phyloP scores from a whole-genome alignment of 2,113 vertebrate species.

The Tonatia bakeri region DNA sequence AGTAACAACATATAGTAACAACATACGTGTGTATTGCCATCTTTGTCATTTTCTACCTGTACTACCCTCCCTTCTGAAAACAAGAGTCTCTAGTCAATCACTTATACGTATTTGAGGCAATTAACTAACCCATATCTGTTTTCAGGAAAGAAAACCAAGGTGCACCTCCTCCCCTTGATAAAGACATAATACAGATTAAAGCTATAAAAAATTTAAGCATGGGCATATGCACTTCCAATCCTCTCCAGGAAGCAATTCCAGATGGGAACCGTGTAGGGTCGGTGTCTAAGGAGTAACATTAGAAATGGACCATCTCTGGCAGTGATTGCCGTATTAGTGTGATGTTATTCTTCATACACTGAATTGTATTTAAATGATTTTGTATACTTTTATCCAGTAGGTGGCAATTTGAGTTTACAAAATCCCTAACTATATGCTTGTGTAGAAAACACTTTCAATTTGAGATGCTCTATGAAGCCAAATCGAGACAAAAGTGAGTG shows the following conservation, averaged over 20 bases:
- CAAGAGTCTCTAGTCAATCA: not conserved
- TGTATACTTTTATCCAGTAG: conserved; percentile 65
- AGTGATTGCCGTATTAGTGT: conserved; percentile 76
- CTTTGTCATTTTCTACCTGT: conserved; percentile 27
- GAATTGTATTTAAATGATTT: conserved; percentile 52
- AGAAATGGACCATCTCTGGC: conserved; percentile 64
- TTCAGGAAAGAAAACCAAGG: conserved; percentile 52
- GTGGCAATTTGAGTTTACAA: conserved; percentile 59
- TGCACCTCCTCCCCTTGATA: conserved; percentile 45
- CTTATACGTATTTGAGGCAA: conserved; percentile 41
- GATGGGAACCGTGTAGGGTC: not conserved
- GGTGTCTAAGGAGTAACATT: conserved; percentile 49
- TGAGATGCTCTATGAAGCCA: conserved; percentile 50
- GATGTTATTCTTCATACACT: conserved; percentile 63
- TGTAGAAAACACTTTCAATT: conserved; percentile 64
- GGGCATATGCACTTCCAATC: conserved; percentile 50
- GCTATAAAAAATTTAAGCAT: conserved; percentile 52
- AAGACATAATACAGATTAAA: conserved; percentile 68
- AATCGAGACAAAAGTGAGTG: conserved; percentile 39
- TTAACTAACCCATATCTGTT: conserved; percentile 36
- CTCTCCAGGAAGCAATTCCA: not conserved
- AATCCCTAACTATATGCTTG: conserved; percentile 51
- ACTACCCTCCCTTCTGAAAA: conserved; percentile 9
- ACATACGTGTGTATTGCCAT: conserved; percentile 40
- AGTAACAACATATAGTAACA: conserved; percentile 60